phyloP scores from a whole-genome alignment of 2,888 invertebrate species.

The Camptogramma bilineatum region DNA sequence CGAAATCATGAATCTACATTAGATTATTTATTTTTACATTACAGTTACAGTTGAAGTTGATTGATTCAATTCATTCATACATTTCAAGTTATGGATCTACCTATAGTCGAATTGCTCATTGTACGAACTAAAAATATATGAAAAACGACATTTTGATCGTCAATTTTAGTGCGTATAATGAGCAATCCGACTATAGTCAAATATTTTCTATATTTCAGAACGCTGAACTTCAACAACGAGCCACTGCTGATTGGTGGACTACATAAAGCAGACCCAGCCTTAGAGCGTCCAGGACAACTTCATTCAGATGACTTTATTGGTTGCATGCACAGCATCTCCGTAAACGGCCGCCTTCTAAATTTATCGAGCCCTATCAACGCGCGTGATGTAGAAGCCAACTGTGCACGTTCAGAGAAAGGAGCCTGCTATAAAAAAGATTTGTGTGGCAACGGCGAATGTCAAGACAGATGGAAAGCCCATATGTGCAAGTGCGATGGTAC shows the following conservation, averaged over 20 bases:
- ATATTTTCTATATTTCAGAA: conserved; percentile 85
- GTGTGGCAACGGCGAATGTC: conserved; percentile 88
- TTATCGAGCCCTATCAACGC: conserved; percentile 91
- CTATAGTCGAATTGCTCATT: too few species aligned
- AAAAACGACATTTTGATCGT: too few species aligned
- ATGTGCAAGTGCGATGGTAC: conserved; percentile 89
- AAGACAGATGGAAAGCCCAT: conserved; percentile 93
- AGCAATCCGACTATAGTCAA: not conserved
- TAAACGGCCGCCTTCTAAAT: conserved; percentile 94
- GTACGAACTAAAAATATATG: too few species aligned
- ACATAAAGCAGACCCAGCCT: conserved; percentile 92
- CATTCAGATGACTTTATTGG: conserved; percentile 97
- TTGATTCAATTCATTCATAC: too few species aligned
- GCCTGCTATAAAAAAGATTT: conserved; percentile 86
- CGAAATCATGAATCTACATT: too few species aligned
- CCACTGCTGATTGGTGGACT: conserved; percentile 94
- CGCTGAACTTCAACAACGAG: conserved; percentile 95
- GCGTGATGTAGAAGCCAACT: conserved; percentile 90
- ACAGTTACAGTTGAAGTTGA: too few species aligned
- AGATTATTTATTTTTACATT: too few species aligned
- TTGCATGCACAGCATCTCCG: conserved; percentile 95
- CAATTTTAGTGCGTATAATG: too few species aligned
- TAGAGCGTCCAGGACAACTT: conserved; percentile 95
- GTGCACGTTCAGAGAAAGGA: conserved; percentile 89
- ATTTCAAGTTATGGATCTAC: too few species aligned